Evolutionary conservation across 2,888 invertebrate genomes (phyloP), one percentile per base, ranked within the genome.

Genomic region (Elysia crispata): DNA sequence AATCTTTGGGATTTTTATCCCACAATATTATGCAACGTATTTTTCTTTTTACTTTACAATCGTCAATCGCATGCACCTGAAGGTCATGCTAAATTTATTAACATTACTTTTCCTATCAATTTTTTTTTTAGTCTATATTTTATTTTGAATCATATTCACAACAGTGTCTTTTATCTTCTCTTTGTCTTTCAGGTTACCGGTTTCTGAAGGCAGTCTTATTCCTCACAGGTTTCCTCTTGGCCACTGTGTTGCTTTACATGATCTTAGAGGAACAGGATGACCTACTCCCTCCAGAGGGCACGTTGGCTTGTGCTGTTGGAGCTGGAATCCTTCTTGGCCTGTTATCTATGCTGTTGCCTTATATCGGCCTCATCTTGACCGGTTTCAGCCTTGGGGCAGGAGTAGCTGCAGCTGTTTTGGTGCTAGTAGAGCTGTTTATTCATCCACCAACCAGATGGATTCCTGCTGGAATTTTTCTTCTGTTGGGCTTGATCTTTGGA

Each of bases 161-260:
- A 41, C 41, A 41, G 3, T n/a, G n/a, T n/a, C n/a, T 41, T 41
- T 6, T 6, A 3, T 41, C 41, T 41, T 41, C 41, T 41, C 5
- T 41, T 41, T 41, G 41, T 49, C 92, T 93, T 84, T 50, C 94
- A 96, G 96, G 97, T 78, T 97, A 97, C 93, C 94, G 97, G 83
- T 96, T 96, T 92, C 96, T 97, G 92, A 96, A 96, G 92, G 96
- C 96, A 20, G 95, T 95, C 82, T 96, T 97, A 95, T 97, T 97
- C 92, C 94, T 97, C 75, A 97, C 96, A 72, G 97, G 97, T 50
- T 95, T 97, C 91, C 95, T 96, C 82, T 97, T 96, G 91, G 96
- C 96, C 23, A 95, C 96, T 74, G 94, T 95, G 83, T 94, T 96
- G 83, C 95, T 96, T 64, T 97, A 95, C 92, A 92, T 95, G 86